Evolutionary conservation across 1,140 invertebrate species (phyloP), one percentile per base, ranked within the genome.

Genomic region (Zaprionus nigranus): DNA sequence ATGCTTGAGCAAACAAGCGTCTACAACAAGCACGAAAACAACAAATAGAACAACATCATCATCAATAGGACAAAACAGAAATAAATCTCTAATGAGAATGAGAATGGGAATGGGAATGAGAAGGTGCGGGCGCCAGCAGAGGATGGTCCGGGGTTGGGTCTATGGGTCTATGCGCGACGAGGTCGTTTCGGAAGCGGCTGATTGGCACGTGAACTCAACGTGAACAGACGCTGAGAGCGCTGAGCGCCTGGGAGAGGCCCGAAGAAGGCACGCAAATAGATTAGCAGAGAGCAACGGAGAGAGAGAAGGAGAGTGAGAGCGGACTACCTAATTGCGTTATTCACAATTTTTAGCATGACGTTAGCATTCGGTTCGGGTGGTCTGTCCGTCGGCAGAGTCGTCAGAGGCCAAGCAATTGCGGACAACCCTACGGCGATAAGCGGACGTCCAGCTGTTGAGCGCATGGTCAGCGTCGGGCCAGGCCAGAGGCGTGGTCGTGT

Each of bases 121-220:
- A 43, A 20, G 15, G 13, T 24, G 57, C 7, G 13, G 36, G 13
- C 13, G 13, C 36, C n/a, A 7, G 40, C 40, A 46, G 15, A n/a
- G 30, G 38, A 26, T 26, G 24, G 24, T 26, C 40, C 20, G n/a
- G 22, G 49, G 22, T 46, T 65, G 40, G 64, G 56, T 46, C 38
- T 34, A 9, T 34, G 30, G 15, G 17, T 67, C 30, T 53, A 51
- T 63, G 34, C 53, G 64, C 61, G 78, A 64, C 81, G 82, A 83
- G 81, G 81, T 85, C 81, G 82, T 54, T 5, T 66, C 24, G 78
- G 81, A 65, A 78, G 76, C 81, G 65, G 40, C 80, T 78, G 79
- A 82, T 80, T 71, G 65, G 77, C 83, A 87, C 83, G 83, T 87
- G 83, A 87, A 88, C 62, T 66, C 77, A 87, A 88, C 83, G 83